phyloP scores from a whole-genome alignment of 2,888 invertebrate species.

The Calameuta pallipes region DNA sequence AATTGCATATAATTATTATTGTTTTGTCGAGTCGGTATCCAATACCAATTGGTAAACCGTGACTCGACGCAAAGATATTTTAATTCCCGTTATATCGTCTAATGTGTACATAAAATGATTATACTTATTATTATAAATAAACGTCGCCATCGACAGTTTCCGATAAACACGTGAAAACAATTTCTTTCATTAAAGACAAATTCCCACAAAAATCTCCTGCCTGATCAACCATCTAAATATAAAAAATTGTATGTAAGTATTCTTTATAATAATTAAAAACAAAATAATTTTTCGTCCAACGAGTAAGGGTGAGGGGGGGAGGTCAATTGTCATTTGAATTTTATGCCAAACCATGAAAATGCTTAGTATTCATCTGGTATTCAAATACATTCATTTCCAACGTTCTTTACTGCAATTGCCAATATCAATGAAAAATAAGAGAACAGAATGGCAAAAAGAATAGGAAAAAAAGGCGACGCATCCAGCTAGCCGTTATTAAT shows the following conservation, averaged over 20 bases:
- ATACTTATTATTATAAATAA: conserved; percentile 55
- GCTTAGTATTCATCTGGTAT: neutral
- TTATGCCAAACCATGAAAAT: neutral
- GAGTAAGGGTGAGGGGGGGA: neutral
- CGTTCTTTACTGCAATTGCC: neutral
- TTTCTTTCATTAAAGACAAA: neutral
- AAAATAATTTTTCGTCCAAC: conserved; percentile 7
- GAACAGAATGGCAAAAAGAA: conserved; percentile 6
- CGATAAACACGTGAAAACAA: conserved; percentile 27
- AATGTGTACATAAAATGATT: conserved; percentile 62
- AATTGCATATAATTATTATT: conserved; percentile 13
- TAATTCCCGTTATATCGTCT: conserved; percentile 59
- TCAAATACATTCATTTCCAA: neutral
- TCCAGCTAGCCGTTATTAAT: neutral
- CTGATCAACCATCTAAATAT: neutral
- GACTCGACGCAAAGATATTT: conserved; percentile 44
- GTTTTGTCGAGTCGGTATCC: conserved; percentile 12
- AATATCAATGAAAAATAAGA: conserved; percentile 2
- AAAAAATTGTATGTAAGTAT: neutral
- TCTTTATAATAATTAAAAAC: neutral
- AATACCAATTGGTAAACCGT: neutral
- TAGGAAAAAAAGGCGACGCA: conserved; percentile 9
- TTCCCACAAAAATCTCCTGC: neutral
- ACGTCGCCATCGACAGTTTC: conserved; percentile 52
- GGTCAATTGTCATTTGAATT: neutral